Percentiles rank a stretch among this genome's conserved stretches.
Evolutionary conservation across 2,797 vertebrate genomes (phyloP).

Genomic region (Clamator glandarius): DNA sequence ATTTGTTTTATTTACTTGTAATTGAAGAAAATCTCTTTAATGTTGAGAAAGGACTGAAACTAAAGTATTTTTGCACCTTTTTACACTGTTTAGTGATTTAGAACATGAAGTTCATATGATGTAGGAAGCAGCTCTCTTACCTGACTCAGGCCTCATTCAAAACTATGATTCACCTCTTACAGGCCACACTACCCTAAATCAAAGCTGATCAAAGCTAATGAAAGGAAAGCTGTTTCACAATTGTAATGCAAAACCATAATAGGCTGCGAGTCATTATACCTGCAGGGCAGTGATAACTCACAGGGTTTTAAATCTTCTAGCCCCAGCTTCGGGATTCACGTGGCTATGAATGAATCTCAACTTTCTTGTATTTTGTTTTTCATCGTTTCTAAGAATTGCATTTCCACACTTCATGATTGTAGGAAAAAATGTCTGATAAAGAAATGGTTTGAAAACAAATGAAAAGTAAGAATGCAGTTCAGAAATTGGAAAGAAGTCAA

Average conservation of each 20-base stretch:
- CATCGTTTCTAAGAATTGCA: not conserved
- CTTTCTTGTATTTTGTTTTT: not conserved
- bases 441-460: not conserved
- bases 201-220: not conserved
- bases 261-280: not conserved
- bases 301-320: not conserved
- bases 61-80: not conserved
- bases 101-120: not conserved
- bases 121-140: not conserved
- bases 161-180: not conserved
- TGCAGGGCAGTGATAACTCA: not conserved
- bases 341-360: not conserved
- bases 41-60: not conserved
- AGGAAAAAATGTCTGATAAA: not conserved
- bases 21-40: not conserved
- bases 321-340: not conserved
- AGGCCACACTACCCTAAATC: not conserved
- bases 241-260: not conserved
- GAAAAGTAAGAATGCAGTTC: not conserved
- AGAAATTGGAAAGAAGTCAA: conserved; percentile 9
- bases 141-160: not conserved
- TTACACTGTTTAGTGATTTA: not conserved
- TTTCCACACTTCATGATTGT: not conserved
- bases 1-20: not conserved
- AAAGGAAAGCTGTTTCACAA: not conserved